Evolutionary conservation across 2,888 invertebrate species (phyloP), one percentile per base, ranked within the genome.

Genomic region (Pseudolycoriella hygida): DNA sequence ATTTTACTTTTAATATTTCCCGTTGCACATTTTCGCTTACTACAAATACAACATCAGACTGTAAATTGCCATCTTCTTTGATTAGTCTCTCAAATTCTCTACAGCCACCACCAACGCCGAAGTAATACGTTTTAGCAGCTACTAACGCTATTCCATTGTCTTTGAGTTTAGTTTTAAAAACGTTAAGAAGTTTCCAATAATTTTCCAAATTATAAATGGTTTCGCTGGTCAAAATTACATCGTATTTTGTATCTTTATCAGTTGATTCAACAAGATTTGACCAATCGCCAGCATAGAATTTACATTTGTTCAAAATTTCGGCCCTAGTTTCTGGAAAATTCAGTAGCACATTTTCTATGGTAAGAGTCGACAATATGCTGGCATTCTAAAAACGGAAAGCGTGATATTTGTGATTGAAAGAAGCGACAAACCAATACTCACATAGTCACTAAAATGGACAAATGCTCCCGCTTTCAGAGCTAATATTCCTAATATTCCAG

Each of bases 361-460:
- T 92, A n/a, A 80, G 67, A 3, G 34, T 34, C 5, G 34, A 14
- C 5, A 34, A 14, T 14, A 34, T 34, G 15, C 15, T 14, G 12
- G 12, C 5, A 34, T 34, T 34, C 34, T 34, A 34, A 34, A n/a
- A n/a, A n/a, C n/a, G n/a, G n/a, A n/a, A n/a, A n/a, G n/a, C n/a
- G n/a, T n/a, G n/a, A n/a, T n/a, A n/a, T n/a, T n/a, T n/a, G n/a
- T n/a, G n/a, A n/a, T n/a, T n/a, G n/a, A n/a, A n/a, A n/a, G n/a
- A n/a, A n/a, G n/a, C n/a, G 8, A 8, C 25, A 18, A 15, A 6
- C 3, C 40, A 15, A 6, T 17, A 34, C 43, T 73, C 70, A 93
- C 94, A 72, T 90, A 97, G 67, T 97, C 96, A 66, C 96, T 94
- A 66, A 93, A 92, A 57, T 80, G 76, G 11, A 88, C 85, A 43